phyloP scores from a whole-genome alignment of 1,140 invertebrate genomes.

The Mylabris phalerata region DNA sequence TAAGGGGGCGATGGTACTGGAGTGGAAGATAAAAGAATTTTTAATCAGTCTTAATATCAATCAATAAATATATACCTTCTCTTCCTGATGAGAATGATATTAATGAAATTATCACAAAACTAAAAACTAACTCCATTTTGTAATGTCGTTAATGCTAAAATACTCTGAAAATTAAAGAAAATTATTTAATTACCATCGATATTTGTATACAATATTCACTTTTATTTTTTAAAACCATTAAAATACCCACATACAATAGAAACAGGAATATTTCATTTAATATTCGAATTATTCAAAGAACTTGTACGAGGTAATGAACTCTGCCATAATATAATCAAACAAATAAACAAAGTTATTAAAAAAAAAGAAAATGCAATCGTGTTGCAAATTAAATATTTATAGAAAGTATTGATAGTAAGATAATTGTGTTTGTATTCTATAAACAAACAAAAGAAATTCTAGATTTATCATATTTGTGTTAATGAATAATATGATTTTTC shows the following conservation, averaged over 20 bases:
- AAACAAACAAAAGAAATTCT: too few species aligned
- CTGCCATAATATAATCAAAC: too few species aligned
- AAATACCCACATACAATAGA: not conserved
- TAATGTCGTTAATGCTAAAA: not conserved
- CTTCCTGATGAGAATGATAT: slow-evolving; percentile 9
- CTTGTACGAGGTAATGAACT: too few species aligned
- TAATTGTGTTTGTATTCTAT: too few species aligned
- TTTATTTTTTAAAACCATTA: not conserved
- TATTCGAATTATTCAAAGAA: too few species aligned
- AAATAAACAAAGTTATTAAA: too few species aligned
- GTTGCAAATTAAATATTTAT: too few species aligned
- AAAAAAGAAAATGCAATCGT: too few species aligned
- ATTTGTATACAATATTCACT: not conserved
- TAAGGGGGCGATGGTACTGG: slow-evolving; percentile 76
- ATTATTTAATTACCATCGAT: not conserved
- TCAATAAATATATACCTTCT: slow-evolving; percentile 6
- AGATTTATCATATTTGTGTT: too few species aligned
- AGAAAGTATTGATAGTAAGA: too few species aligned
- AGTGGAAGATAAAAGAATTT: slow-evolving; percentile 1
- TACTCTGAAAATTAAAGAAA: slow-evolving; percentile 6
- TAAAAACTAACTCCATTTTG: slow-evolving; percentile 8
- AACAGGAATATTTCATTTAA: too few species aligned
- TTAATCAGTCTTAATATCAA: not conserved
- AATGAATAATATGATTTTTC: too few species aligned
- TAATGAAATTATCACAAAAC: slow-evolving; percentile 6